Percentiles rank a stretch among this genome's conserved stretches.
Evolutionary conservation across 2,113 vertebrate species (phyloP).

Genomic region (Talpa occidentalis): DNA sequence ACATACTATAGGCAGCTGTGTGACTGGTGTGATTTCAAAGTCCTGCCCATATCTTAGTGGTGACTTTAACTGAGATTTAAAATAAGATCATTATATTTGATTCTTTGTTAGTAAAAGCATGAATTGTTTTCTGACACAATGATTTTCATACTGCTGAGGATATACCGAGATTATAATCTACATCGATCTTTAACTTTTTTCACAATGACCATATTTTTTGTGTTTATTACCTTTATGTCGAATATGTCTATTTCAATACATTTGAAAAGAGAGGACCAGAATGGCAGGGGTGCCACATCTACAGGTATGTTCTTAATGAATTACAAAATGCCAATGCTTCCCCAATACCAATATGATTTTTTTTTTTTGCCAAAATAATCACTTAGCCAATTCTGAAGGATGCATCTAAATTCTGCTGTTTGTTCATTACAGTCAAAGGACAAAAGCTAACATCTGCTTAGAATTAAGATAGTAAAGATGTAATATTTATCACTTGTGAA

Average conservation of each 20-base stretch:
- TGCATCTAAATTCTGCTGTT: conserved; percentile 4
- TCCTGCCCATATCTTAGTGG: neutral
- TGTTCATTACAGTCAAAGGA: neutral
- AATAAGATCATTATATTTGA: neutral
- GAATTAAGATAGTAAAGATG: conserved; percentile 11
- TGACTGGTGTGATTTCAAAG: neutral
- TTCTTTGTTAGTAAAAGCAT: neutral
- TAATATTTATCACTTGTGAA: neutral
- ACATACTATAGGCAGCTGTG: neutral
- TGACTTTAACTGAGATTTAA: neutral
- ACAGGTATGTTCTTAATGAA: conserved; percentile 12
- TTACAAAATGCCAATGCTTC: neutral
- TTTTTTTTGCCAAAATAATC: neutral
- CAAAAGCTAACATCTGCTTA: neutral
- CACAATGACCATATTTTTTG: neutral
- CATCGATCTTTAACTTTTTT: neutral
- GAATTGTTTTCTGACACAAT: neutral
- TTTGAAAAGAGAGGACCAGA: neutral
- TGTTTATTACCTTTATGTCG: neutral
- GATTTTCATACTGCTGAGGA: neutral
- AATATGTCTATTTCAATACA: neutral
- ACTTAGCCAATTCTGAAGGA: neutral
- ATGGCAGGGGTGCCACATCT: neutral
- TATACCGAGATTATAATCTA: neutral
- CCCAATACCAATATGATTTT: neutral